phyloP scores from a whole-genome alignment of 2,888 invertebrate species.

The Autographa gamma region DNA sequence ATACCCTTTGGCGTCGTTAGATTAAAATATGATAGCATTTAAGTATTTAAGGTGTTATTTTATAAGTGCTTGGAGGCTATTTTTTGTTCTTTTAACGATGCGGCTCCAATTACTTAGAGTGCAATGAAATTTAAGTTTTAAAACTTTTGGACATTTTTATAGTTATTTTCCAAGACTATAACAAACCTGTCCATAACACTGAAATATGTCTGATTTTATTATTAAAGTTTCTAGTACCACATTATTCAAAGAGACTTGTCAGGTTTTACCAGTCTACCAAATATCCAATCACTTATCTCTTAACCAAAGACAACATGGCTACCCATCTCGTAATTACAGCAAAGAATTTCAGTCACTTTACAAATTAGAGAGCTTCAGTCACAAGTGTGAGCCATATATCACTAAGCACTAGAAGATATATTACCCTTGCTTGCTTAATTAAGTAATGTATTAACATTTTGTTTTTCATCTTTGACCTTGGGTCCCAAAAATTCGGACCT shows the following conservation, averaged over 20 bases:
- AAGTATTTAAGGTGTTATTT: neutral
- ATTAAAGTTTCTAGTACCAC: neutral
- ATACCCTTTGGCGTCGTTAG: neutral
- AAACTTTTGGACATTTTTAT: neutral
- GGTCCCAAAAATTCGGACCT: neutral
- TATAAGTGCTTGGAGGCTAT: neutral
- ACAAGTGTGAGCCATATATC: conserved; percentile 36
- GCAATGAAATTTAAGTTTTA: neutral
- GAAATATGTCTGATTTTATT: too few species aligned
- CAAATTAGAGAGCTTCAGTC: conserved; percentile 46
- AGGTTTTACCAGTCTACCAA: neutral
- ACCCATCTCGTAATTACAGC: conserved; percentile 10
- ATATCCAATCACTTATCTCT: conserved; percentile 4
- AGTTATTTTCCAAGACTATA: neutral
- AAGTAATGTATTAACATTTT: conserved; percentile 15
- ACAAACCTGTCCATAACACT: neutral
- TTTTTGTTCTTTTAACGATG: neutral
- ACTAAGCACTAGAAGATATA: conserved; percentile 35
- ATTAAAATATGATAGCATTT: conserved; percentile 8
- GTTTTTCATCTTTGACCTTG: neutral
- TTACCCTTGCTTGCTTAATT: conserved; percentile 22
- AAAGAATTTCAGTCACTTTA: conserved; percentile 30
- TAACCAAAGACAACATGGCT: conserved; percentile 14
- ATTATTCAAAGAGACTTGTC: neutral
- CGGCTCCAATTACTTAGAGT: neutral